These are phyloP conservation scores for Todiramphus chloris DNA, from an alignment of 2,113 vertebrate species.

Conservation along the genomic window DNA sequence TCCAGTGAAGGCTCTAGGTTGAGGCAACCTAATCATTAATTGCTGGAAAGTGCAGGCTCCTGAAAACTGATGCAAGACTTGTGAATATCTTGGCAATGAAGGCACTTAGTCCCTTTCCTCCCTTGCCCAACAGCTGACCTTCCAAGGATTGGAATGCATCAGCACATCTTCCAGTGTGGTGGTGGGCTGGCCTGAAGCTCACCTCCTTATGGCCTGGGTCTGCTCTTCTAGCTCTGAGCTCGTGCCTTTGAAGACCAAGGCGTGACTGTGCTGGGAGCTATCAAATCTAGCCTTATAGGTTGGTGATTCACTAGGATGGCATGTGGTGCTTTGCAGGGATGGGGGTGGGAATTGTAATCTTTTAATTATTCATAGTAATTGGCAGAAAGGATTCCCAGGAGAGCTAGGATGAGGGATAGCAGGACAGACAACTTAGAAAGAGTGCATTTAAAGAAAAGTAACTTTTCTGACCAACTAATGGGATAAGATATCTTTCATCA, in stretches of 20 bases:
- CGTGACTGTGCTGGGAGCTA: neutral
- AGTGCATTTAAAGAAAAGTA: neutral
- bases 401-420: neutral
- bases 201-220: accelerated
- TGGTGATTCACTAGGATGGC: neutral
- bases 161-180: neutral
- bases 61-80: neutral
- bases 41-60: neutral
- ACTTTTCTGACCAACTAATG: neutral
- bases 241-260: neutral
- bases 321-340: neutral
- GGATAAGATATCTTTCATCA: neutral
- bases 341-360: neutral
- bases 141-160: neutral
- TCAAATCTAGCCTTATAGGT: neutral
- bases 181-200: neutral
- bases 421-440: neutral
- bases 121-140: neutral
- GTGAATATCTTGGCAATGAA: neutral
- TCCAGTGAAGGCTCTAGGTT: neutral
- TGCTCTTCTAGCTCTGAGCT: neutral
- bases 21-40: neutral
- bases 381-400: neutral
- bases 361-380: constrained; percentile 48
- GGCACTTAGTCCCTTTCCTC: neutral